Evolutionary conservation across 1,140 invertebrate genomes (phyloP).

Genomic region (Branchinecta lynchi): DNA sequence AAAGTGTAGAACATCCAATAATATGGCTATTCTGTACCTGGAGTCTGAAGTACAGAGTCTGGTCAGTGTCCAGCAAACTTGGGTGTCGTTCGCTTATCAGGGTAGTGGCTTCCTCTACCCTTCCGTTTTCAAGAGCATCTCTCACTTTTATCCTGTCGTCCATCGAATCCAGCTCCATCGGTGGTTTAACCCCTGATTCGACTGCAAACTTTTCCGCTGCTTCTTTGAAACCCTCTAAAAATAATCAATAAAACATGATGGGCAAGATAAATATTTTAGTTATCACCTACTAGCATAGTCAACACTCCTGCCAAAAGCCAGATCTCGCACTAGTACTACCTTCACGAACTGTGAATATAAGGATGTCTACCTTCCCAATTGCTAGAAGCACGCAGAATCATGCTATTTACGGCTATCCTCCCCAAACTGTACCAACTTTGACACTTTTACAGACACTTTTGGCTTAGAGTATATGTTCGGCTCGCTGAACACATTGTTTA

Average conservation of each 20-base stretch:
- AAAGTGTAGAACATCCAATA: not conserved
- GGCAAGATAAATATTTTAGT: not conserved
- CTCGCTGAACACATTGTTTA: too few species aligned
- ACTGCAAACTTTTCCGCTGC: constrained; percentile 91
- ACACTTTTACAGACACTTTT: too few species aligned
- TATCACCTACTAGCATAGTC: not conserved
- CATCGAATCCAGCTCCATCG: constrained; percentile 69
- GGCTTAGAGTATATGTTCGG: too few species aligned
- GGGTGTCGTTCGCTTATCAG: constrained; percentile 89
- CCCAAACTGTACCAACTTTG: too few species aligned
- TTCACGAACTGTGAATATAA: not conserved
- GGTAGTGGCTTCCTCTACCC: constrained; percentile 79
- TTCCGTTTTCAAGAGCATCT: constrained; percentile 81
- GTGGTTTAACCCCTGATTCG: constrained; percentile 75
- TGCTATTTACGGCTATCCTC: too few species aligned
- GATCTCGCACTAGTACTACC: constrained; percentile 3
- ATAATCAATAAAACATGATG: not conserved
- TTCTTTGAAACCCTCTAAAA: constrained; percentile 88
- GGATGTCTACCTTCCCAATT: too few species aligned
- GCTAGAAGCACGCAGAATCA: too few species aligned
- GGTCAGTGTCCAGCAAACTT: constrained; percentile 82
- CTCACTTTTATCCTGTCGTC: constrained; percentile 87
- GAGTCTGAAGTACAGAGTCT: constrained; percentile 88
- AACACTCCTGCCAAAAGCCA: not conserved
- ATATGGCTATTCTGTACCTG: constrained; percentile 42